phyloP scores from a whole-genome alignment of 2,888 invertebrate genomes.

The Mythimna lalbum region DNA sequence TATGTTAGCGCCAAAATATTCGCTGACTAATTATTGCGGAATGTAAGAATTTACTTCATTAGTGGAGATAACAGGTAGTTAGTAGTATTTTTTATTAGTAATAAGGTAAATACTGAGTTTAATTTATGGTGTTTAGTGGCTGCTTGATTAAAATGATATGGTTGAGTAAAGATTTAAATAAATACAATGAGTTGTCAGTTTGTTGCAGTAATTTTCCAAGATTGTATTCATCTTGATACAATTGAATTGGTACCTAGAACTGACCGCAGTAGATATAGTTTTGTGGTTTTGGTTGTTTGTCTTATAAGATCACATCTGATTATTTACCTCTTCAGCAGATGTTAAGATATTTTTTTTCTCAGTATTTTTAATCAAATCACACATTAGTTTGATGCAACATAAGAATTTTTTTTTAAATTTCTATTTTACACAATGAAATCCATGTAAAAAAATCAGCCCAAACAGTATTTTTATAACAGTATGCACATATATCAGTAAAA shows the following conservation, averaged over 20 bases:
- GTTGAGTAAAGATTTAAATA: constrained; percentile 40
- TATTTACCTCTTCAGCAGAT: constrained; percentile 3
- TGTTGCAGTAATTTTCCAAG: constrained; percentile 46
- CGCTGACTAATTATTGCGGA: constrained; percentile 7
- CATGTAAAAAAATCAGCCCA: background rate
- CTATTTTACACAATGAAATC: background rate
- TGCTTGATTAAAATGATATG: constrained; percentile 42
- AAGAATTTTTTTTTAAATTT: background rate
- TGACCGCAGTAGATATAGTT: constrained; percentile 1
- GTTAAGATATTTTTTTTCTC: background rate
- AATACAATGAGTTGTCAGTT: constrained; percentile 36
- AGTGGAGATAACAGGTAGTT: constrained; percentile 15
- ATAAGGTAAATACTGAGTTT: constrained; percentile 21
- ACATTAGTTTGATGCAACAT: background rate
- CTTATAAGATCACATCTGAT: background rate
- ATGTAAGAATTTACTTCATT: constrained; percentile 31
- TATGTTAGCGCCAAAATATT: constrained; percentile 42
- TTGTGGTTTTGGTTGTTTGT: constrained; percentile 25
- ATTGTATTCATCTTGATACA: constrained; percentile 23
- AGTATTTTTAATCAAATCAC: background rate
- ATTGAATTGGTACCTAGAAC: constrained; percentile 15
- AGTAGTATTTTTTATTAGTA: constrained; percentile 11
- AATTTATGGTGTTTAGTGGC: constrained; percentile 26
- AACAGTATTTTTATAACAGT: background rate
- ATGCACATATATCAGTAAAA: too few species aligned